phyloP scores from a whole-genome alignment of 2,113 vertebrate genomes.

The Dromas ardeola region DNA sequence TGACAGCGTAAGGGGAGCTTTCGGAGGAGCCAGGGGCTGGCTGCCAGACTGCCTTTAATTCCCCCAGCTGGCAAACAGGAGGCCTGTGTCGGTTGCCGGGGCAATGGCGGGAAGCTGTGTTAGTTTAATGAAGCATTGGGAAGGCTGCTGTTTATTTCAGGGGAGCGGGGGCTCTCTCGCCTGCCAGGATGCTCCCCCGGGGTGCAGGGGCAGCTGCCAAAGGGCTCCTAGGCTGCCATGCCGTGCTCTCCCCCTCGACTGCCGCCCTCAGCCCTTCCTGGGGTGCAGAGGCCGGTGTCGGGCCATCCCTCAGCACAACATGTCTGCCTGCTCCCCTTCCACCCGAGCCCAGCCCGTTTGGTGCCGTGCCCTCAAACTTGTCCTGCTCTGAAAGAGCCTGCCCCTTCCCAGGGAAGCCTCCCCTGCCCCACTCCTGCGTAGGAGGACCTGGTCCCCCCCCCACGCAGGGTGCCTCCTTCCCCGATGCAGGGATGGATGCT shows the following conservation, averaged over 20 bases:
- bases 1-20: not conserved
- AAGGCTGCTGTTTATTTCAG: slow-evolving; percentile 49
- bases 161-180: not conserved
- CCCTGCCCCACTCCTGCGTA: rapidly evolving
- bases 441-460: rapidly evolving
- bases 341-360: rapidly evolving
- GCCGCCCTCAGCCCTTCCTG: not conserved
- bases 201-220: not conserved
- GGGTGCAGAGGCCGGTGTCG: rapidly evolving
- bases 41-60: slow-evolving; percentile 63
- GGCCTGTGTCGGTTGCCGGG: slow-evolving; percentile 57
- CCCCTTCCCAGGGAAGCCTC: not conserved
- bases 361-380: not conserved
- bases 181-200: not conserved
- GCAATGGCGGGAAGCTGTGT: slow-evolving; percentile 59
- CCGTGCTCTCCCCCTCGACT: not conserved
- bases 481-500: not conserved
- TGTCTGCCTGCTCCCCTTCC: not conserved
- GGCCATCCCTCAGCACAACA: not conserved
- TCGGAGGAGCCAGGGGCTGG: not conserved
- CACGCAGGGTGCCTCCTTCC: not conserved
- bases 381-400: not conserved
- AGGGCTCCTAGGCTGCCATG: not conserved
- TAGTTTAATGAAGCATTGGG: slow-evolving; percentile 62
- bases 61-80: slow-evolving; percentile 67